Evolutionary conservation across 1,140 invertebrate genomes (phyloP).

Genomic region (Pinna nobilis): DNA sequence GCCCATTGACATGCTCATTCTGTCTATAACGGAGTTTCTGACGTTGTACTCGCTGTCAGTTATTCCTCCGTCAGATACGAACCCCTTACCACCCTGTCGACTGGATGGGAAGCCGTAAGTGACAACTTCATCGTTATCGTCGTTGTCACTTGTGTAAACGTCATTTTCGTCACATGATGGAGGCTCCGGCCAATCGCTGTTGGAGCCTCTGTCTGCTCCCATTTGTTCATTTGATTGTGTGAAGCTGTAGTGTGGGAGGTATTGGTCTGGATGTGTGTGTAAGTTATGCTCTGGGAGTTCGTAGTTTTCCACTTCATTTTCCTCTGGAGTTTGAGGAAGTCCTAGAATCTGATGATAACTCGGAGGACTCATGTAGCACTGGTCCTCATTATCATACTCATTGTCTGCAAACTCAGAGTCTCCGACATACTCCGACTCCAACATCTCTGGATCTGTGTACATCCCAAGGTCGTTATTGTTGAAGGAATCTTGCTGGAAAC

Average conservation of each 20-base stretch:
- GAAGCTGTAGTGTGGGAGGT: slow-evolving; percentile 80
- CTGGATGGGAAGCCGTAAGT: slow-evolving; percentile 80
- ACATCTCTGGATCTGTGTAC: slow-evolving; percentile 78
- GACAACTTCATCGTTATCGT: slow-evolving; percentile 79
- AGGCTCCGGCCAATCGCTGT: slow-evolving; percentile 42
- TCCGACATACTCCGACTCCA: slow-evolving; percentile 83
- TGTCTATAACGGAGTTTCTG: slow-evolving; percentile 76
- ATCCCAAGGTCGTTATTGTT: slow-evolving; percentile 78
- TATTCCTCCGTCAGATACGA: slow-evolving; percentile 51
- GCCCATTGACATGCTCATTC: slow-evolving; percentile 76
- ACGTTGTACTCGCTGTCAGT: slow-evolving; percentile 61
- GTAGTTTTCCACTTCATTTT: slow-evolving; percentile 69
- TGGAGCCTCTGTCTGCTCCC: slow-evolving; percentile 4
- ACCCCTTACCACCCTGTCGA: slow-evolving; percentile 30
- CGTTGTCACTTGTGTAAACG: slow-evolving; percentile 30
- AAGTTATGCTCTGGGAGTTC: slow-evolving; percentile 81
- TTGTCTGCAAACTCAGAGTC: slow-evolving; percentile 80
- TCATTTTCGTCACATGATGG: slow-evolving; percentile 52
- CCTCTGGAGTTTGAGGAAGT: slow-evolving; percentile 52
- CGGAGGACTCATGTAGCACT: slow-evolving; percentile 57
- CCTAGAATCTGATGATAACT: slow-evolving; percentile 74
- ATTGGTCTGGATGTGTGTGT: slow-evolving; percentile 88
- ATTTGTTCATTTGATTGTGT: slow-evolving; percentile 17
- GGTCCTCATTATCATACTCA: slow-evolving; percentile 76
- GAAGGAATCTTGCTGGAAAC: slow-evolving; percentile 74